These are phyloP conservation scores for Vulpes ferrilata DNA, from an alignment of 2,113 vertebrate species.

Conservation along the genomic window DNA sequence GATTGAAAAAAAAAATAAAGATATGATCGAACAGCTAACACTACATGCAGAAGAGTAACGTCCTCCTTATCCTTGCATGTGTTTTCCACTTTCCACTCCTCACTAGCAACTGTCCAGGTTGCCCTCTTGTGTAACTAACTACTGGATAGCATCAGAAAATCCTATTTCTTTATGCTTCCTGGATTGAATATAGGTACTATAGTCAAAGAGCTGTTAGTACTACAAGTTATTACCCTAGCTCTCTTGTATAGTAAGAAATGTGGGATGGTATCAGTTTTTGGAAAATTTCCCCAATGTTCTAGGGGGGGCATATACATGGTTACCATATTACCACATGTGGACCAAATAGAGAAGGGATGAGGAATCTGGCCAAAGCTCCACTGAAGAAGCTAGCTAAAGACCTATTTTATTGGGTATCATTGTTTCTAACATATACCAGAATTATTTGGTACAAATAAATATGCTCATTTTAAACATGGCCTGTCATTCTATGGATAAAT, in stretches of 20 bases:
- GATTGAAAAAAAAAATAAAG: not conserved
- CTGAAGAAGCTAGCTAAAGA: not conserved
- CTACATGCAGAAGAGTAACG: not conserved
- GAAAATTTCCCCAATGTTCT: not conserved
- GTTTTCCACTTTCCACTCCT: not conserved
- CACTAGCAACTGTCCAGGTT: too few species aligned
- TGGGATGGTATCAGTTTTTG: not conserved
- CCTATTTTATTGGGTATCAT: not conserved
- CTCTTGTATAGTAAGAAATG: not conserved
- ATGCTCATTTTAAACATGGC: not conserved
- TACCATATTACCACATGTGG: not conserved
- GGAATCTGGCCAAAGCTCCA: not conserved
- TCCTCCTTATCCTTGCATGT: not conserved
- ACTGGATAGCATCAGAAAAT: not conserved
- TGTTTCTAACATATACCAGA: not conserved
- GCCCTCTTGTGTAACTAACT: not conserved
- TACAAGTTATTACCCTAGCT: not conserved
- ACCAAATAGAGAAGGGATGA: not conserved
- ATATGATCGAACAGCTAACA: not conserved
- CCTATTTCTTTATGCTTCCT: not conserved
- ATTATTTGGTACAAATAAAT: not conserved
- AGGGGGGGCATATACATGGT: not conserved
- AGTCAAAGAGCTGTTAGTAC: not conserved
- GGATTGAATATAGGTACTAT: not conserved
- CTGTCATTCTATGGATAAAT: not conserved